Percentiles rank a stretch among this genome's conserved stretches.
Evolutionary conservation across 1,140 invertebrate genomes (phyloP).

Genomic region (Ceratosolen fusciceps): DNA sequence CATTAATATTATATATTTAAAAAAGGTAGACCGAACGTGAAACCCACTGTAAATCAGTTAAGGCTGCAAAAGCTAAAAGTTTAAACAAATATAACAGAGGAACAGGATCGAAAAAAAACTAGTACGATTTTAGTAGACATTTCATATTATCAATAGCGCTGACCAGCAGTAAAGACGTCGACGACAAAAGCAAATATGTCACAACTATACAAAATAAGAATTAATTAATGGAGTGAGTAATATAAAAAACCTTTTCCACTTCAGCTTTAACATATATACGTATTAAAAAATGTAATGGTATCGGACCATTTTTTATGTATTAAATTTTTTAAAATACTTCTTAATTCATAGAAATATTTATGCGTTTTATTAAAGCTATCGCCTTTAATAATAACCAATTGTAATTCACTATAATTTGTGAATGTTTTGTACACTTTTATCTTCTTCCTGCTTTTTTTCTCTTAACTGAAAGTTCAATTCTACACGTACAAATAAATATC

Average conservation of each 20-base stretch:
- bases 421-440: too few relatives aligned
- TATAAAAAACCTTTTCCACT: too few relatives aligned
- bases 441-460: too few relatives aligned
- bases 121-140: background rate
- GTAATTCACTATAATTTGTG: too few relatives aligned
- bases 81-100: background rate
- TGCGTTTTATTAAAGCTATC: too few relatives aligned
- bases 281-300: too few relatives aligned
- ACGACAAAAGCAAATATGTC: conserved; percentile 19
- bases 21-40: background rate
- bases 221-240: background rate
- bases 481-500: background rate
- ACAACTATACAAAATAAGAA: background rate
- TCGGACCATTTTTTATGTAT: too few relatives aligned
- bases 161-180: background rate
- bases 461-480: too few relatives aligned
- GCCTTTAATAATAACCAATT: too few relatives aligned
- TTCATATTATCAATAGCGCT: background rate
- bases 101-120: background rate
- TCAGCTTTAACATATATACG: too few relatives aligned
- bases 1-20: background rate
- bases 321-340: too few relatives aligned
- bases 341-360: too few relatives aligned
- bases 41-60: background rate
- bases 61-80: background rate